Percentiles rank a stretch among this genome's conserved stretches.
Conservation (phyloP, 2,113 vertebrate genomes). For the Hippocampus comes region DNA sequence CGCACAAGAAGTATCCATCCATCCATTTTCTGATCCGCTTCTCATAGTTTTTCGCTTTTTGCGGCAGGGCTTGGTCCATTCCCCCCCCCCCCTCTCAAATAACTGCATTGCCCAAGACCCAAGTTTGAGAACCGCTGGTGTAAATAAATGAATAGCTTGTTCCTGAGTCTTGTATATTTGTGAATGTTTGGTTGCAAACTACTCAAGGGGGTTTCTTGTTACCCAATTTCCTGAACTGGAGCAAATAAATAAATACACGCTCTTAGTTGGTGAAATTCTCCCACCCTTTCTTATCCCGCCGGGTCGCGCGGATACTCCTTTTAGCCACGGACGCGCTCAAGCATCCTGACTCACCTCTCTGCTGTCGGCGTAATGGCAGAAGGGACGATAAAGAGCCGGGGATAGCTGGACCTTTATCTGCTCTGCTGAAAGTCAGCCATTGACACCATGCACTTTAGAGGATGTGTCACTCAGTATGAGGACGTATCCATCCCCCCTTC, state of each 20-base stretch:
- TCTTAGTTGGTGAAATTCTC: constrained; percentile 31
- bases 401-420: constrained; percentile 66
- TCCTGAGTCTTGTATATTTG: constrained; percentile 69
- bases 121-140: constrained; percentile 1
- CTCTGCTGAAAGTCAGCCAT: constrained; percentile 75
- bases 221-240: constrained; percentile 72
- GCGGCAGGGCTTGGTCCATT: too few relatives aligned
- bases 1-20: too few relatives aligned
- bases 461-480: constrained; percentile 73
- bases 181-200: constrained; percentile 68
- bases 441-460: constrained; percentile 78
- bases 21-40: too few relatives aligned
- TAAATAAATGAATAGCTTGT: constrained; percentile 58
- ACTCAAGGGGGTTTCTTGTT: constrained; percentile 63
- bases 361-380: constrained; percentile 70
- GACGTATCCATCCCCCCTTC: constrained; percentile 46
- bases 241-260: constrained; percentile 69
- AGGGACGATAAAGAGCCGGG: constrained; percentile 69
- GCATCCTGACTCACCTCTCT: constrained; percentile 64
- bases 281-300: constrained; percentile 11
- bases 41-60: too few relatives aligned
- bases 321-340: constrained; percentile 52
- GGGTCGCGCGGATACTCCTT: constrained; percentile 23
- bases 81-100: too few relatives aligned
- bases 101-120: background rate